phyloP scores from a whole-genome alignment of 2,113 vertebrate species.

The Tapirus terrestris region DNA sequence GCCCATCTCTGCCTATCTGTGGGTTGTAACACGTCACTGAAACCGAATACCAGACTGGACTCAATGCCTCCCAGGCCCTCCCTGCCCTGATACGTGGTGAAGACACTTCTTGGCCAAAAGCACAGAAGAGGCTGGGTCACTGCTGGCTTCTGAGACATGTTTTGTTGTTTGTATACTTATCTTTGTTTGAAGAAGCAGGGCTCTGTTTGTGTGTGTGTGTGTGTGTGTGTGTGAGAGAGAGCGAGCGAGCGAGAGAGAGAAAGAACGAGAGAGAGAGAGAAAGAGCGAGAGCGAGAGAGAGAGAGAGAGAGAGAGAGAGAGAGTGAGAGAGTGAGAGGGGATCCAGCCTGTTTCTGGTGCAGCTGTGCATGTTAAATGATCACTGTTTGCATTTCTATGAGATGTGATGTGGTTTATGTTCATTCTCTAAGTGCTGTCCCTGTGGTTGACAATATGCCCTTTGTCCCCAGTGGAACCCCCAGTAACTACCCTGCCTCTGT shows the following conservation, averaged over 20 bases:
- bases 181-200: neutral
- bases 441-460: too few relatives aligned
- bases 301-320: too few relatives aligned
- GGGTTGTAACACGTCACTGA: too few relatives aligned
- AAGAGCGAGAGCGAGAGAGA: too few relatives aligned
- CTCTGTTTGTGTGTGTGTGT: too few relatives aligned
- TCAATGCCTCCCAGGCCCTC: neutral
- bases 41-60: neutral
- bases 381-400: neutral
- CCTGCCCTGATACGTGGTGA: neutral
- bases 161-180: neutral
- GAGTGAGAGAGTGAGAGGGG: too few relatives aligned
- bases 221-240: too few relatives aligned
- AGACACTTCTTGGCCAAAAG: neutral
- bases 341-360: neutral
- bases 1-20: neutral
- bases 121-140: neutral
- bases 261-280: too few relatives aligned
- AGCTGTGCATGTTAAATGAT: neutral
- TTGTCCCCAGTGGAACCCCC: too few relatives aligned
- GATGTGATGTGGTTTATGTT: accelerated
- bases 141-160: neutral
- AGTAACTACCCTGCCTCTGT: neutral
- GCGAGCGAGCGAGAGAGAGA: too few relatives aligned
- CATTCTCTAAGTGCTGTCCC: neutral